Base-by-base conservation (phyloP, 92 coral and sea anemone genomes). In the Meandrina meandrites region DNA sequence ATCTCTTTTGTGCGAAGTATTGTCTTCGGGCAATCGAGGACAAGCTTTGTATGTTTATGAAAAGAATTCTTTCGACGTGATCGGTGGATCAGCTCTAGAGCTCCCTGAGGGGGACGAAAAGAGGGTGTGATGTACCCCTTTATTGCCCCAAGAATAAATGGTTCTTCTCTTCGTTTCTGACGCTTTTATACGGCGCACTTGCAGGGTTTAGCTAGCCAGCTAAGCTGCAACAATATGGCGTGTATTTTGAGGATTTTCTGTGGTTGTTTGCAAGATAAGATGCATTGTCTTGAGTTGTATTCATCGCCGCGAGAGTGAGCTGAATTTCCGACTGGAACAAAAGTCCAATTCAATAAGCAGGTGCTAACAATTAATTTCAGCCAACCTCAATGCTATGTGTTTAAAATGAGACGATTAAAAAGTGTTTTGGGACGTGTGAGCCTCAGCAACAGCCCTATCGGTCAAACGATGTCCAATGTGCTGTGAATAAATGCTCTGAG, bases 301-400 rank as follows among this genome's bases (percentile, higher is more conserved):
- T 92, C 90, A 92, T 86, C 85, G 72, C 89, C 86, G 91, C 87
- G 91, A 90, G 92, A 92, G 86, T 84, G 86, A 86, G 91, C 93
- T 87, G 80, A 87, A 87, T 87, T 86, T 92, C 90, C 87, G 54
- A 84, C 80, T 76, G 90, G 84, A 94, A 95, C 98, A 95, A 95
- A 95, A 93, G 98, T 95, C 72, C 34, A 45, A 95, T 80, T 93
- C 98, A 95, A 95, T 84, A 95, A 92, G 90, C 98, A 95, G 98
- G 98, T 95, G 98, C 95, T 91, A 94, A 85, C 95, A 93, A 94
- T 94, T 94, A 94, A 94, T 83, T 32, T 80, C 82, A 88, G 90
- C 88, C 92, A 81, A 64, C 83, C 92, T 93, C 93, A 93, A 95
- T 93, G 92, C 96, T 88, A 85, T 89, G 93, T 91, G 92, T 87